Evolutionary conservation across 2,797 vertebrate species (phyloP), one percentile per base, ranked within the genome.

Genomic region (Urophycis tenuis): DNA sequence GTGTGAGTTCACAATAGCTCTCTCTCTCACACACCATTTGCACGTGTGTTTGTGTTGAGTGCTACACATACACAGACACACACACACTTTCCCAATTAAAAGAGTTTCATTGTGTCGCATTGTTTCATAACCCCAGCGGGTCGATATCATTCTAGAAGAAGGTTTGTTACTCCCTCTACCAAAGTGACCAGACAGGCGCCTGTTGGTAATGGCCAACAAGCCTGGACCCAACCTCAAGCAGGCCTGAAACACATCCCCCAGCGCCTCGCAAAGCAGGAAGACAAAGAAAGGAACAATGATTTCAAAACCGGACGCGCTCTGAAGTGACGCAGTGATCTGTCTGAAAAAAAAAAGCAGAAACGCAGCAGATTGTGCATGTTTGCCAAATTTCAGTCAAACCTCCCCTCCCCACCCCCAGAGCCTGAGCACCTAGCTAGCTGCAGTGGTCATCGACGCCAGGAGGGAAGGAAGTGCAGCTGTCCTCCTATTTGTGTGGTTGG

Each of bases 121-220:
- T n/a, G 64, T 76, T 85, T 83, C 82, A 81, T 82, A 81, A 78
- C 72, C 80, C 76, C 83, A 86, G 82, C 72, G 80, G 81, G 84
- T 79, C 80, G 79, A 75, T 10, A n/a, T 17, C 71, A 5, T 39
- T 76, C 15, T 70, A 76, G 33, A 36, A 72, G 80, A 78, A 3
- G 72, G 78, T 70, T 73, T 78, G 79, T 81, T 81, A 29, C 25
- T 75, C 71, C 77, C 80, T 75, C n/a, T n/a, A 78, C 78, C 74
- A 77, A 73, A 41, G 25, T 49, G 79, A 72, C 73, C 83, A 82
- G 81, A 88, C 85, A 84, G 85, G 75, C 53, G 7, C 9, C n/a
- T n/a, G 22, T 60, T 60, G 53, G 53, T n/a, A n/a, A 22, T 22
- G 19, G 11, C 53, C 22, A 5, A 60, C 49, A 15, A 22, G 53